Evolutionary conservation across 2,888 invertebrate species (phyloP).

Genomic region (Tiliacea aurago): DNA sequence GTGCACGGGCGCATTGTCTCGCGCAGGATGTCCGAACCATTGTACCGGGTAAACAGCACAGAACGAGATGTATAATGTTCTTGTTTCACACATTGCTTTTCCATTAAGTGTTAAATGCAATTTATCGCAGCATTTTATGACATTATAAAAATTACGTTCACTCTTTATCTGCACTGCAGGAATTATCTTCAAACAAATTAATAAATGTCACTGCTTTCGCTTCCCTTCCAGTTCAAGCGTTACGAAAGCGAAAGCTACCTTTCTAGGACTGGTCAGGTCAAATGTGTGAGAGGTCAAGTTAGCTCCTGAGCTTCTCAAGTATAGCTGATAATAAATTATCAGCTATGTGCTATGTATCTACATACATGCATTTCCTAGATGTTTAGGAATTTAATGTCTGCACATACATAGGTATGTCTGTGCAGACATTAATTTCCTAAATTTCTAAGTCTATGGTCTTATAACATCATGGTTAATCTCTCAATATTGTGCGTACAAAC

Average conservation of each 20-base stretch:
- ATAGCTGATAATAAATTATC: constrained; percentile 13
- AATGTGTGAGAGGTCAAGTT: constrained; percentile 41
- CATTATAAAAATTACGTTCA: constrained; percentile 17
- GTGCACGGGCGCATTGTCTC: constrained; percentile 85
- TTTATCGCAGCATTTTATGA: constrained; percentile 47
- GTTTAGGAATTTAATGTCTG: too few relatives aligned
- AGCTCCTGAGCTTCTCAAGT: constrained; percentile 24
- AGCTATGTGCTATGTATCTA: too few relatives aligned
- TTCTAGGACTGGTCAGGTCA: constrained; percentile 57
- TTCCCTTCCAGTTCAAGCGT: constrained; percentile 34
- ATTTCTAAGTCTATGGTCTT: not conserved
- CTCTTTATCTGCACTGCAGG: constrained; percentile 10
- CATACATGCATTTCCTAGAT: too few relatives aligned
- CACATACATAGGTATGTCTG: too few relatives aligned
- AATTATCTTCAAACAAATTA: constrained; percentile 25
- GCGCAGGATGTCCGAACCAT: constrained; percentile 88
- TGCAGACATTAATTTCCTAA: constrained; percentile 12
- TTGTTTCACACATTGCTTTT: constrained; percentile 75
- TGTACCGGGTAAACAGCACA: constrained; percentile 88
- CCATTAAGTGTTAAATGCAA: constrained; percentile 67
- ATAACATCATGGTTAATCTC: too few relatives aligned
- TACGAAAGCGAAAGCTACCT: constrained; percentile 56
- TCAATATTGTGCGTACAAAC: too few relatives aligned
- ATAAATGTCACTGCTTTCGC: constrained; percentile 48
- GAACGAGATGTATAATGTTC: constrained; percentile 85